A percentile compares a stretch with the other conserved stretches of the same genome.
These are phyloP conservation scores for Caenorhabditis macrosperma DNA, from an alignment of 2,888 invertebrate species.

Conservation along the genomic window DNA sequence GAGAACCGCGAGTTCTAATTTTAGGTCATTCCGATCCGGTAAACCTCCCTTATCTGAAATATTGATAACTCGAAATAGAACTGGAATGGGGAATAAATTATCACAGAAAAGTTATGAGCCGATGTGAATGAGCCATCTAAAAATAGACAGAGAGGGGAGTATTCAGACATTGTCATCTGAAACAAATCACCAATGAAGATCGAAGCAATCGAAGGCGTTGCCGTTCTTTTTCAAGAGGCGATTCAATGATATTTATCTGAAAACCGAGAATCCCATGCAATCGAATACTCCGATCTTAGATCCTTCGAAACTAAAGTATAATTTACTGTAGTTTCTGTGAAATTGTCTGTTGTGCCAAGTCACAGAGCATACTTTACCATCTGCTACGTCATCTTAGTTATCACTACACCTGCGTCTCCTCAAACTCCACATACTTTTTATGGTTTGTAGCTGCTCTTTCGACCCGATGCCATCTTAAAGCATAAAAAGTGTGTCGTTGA, in stretches of 20 bases:
- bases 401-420: not conserved
- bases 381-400: not conserved
- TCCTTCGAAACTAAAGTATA: not conserved
- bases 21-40: not conserved
- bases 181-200: no score
- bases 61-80: conserved; percentile 30
- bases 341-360: not conserved
- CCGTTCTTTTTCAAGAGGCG: no score
- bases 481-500: conserved; percentile 15
- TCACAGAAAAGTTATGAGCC: conserved; percentile 3
- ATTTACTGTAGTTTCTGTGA: not conserved
- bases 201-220: no score
- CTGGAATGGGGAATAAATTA: conserved; percentile 3
- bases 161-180: no score
- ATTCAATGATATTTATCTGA: no score
- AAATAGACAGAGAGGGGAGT: no score
- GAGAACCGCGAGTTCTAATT: not conserved
- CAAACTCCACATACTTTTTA: not conserved
- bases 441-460: conserved; percentile 48
- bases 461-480: conserved; percentile 14
- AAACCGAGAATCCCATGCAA: no score
- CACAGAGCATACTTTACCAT: not conserved
- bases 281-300: not conserved
- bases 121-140: not conserved
- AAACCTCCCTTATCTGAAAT: not conserved